These are phyloP conservation scores for Atethmia centrago DNA, from an alignment of 2,888 invertebrate genomes.

Conservation along the genomic window DNA sequence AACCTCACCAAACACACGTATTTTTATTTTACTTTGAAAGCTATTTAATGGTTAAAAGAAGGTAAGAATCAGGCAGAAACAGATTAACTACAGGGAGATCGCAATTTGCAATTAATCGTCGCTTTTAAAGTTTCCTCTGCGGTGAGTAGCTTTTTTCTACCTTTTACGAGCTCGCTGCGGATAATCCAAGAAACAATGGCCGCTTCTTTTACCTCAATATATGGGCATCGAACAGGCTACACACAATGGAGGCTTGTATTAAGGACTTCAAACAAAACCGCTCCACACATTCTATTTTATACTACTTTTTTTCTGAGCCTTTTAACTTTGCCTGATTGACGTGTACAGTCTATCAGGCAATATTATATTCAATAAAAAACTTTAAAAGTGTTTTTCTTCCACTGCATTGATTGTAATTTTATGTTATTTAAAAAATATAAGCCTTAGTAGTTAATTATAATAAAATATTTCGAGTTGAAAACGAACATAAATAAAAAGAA, in stretches of 20 bases:
- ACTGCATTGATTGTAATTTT: no score
- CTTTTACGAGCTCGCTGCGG: slow-evolving; percentile 38
- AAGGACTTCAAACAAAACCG: slow-evolving; percentile 41
- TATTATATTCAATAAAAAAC: background rate
- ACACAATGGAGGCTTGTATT: slow-evolving; percentile 43
- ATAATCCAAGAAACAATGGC: slow-evolving; percentile 67
- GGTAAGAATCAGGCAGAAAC: slow-evolving; percentile 27
- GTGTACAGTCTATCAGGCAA: background rate
- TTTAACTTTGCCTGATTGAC: slow-evolving; percentile 14
- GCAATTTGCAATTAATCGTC: slow-evolving; percentile 59
- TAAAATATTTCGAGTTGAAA: no score
- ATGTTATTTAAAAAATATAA: no score
- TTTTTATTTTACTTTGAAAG: background rate
- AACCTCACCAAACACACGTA: slow-evolving; percentile 23
- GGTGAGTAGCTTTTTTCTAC: slow-evolving; percentile 33
- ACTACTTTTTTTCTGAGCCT: slow-evolving; percentile 24
- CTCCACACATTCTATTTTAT: slow-evolving; percentile 6
- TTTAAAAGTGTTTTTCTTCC: background rate
- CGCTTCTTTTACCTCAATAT: slow-evolving; percentile 63
- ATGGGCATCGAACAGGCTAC: slow-evolving; percentile 41
- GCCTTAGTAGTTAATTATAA: no score
- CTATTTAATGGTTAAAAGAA: background rate
- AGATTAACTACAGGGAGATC: slow-evolving; percentile 41
- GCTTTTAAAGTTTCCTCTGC: slow-evolving; percentile 42
- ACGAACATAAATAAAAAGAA: no score